These are phyloP conservation scores for Eurystomus glaucurus DNA, from an alignment of 2,797 vertebrate species.

Conservation along the genomic window DNA sequence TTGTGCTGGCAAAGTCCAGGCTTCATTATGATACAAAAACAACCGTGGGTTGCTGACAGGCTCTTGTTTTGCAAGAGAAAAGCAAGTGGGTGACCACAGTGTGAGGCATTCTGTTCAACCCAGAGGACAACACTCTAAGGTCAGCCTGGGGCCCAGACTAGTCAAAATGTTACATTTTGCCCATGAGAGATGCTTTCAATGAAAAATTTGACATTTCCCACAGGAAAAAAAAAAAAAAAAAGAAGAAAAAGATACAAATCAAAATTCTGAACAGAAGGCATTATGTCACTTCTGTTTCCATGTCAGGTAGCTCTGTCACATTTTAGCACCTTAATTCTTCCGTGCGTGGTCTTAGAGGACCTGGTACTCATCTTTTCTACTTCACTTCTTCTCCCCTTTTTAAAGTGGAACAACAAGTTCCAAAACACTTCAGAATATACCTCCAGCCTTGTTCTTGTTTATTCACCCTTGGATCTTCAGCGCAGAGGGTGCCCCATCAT, in stretches of 20 bases:
- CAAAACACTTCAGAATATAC: not conserved
- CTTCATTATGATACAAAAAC: not conserved
- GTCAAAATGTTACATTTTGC: not conserved
- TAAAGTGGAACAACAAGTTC: not conserved
- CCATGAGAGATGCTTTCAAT: not conserved
- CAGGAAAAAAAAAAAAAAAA: accelerated
- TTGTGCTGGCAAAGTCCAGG: conserved; percentile 25
- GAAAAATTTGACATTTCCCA: not conserved
- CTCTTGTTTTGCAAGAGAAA: not conserved
- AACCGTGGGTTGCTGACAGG: not conserved
- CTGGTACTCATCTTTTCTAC: not conserved
- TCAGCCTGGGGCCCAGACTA: not conserved
- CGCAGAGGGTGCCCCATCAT: accelerated
- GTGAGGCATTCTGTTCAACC: not conserved
- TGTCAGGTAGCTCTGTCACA: not conserved
- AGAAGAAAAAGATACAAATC: not conserved
- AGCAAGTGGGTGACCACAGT: not conserved
- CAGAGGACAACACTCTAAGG: not conserved
- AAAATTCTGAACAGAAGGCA: not conserved
- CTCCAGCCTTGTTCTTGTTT: not conserved
- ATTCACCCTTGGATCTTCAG: not conserved
- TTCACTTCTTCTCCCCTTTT: not conserved
- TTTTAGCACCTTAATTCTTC: not conserved
- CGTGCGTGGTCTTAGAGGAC: not conserved
- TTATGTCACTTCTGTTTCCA: not conserved